phyloP scores from a whole-genome alignment of 2,888 invertebrate species.

The Chesias legatella region DNA sequence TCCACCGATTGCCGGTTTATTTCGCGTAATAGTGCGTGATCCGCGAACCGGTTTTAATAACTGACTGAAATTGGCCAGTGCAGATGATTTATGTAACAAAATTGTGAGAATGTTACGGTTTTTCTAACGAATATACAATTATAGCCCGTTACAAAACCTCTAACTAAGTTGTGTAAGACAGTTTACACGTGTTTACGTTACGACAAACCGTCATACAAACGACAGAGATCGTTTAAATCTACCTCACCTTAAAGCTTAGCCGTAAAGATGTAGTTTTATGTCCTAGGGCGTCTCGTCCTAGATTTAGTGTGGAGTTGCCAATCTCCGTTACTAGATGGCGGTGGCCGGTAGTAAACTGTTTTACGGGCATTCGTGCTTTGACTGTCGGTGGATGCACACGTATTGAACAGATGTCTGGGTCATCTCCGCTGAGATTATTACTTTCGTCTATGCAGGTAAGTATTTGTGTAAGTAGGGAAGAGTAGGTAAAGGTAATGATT shows the following conservation, averaged over 20 bases:
- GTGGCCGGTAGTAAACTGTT: slow-evolving; percentile 59
- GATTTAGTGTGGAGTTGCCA: slow-evolving; percentile 56
- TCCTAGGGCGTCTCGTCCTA: slow-evolving; percentile 38
- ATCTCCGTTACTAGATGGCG: slow-evolving; percentile 68
- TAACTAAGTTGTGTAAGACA: too few relatives aligned
- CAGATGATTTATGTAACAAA: too few relatives aligned
- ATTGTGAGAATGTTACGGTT: too few relatives aligned
- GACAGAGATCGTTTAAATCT: slow-evolving; percentile 63
- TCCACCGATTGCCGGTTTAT: slow-evolving; percentile 74
- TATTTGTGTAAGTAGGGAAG: too few relatives aligned
- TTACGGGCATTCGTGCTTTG: slow-evolving; percentile 49
- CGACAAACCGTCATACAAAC: slow-evolving; percentile 51
- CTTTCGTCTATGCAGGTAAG: not conserved
- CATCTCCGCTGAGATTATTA: slow-evolving; percentile 6
- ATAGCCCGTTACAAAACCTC: too few relatives aligned
- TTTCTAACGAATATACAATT: too few relatives aligned
- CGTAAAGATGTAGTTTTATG: slow-evolving; percentile 58
- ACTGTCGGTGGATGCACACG: slow-evolving; percentile 36
- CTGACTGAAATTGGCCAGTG: too few relatives aligned
- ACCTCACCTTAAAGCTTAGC: slow-evolving; percentile 56
- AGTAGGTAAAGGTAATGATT: too few relatives aligned
- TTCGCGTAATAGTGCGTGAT: slow-evolving; percentile 69
- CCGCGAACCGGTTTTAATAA: slow-evolving; percentile 15
- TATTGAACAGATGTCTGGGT: slow-evolving; percentile 28
- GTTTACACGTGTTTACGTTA: slow-evolving; percentile 13